Base-by-base conservation (phyloP, 2,113 vertebrate species). In the Cryptotis parvus region DNA sequence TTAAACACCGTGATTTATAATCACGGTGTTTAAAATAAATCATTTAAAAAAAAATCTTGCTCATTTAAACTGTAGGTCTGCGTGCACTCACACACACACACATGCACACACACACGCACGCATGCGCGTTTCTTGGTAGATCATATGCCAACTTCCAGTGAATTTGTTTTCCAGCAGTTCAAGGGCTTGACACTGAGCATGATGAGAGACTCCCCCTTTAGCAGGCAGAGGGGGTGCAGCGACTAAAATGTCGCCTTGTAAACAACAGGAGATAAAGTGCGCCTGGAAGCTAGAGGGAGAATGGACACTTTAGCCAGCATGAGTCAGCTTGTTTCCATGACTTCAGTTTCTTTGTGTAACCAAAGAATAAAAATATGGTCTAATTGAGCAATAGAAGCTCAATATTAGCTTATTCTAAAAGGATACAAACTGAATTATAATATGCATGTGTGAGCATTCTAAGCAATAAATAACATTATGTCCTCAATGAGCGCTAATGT, bases 281-380 rank as follows among this genome's bases (percentile, higher is more conserved):
- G 31, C 65, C 39, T n/a, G 37, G 52, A 70, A 41, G 1, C 35
- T 33, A 41, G 39, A 41, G 45, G 15, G 39, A 88, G 31, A 82
- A 3, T 66, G 14, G 52, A 83, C 76, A 29, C 33, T 69, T 85
- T 45, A 72, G 31, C 65, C 68, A 73, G 18, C 11, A 31, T 31
- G 4, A 74, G 41, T 61, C n/a, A 49, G 87, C 9, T 89, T 81
- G 65, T 29, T 75, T 16, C 43, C 82, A 4, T 61, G 43, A 90
- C 33, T 94, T 72, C 49, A 69, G 7, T 86, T 87, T 89, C 79
- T 81, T 73, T 70, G 12, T 84, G 35, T 89, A 80, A 81, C 29
- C 18, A 84, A 85, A 89, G 37, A 49, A 84, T 79, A 45, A 75
- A 91, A 93, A 68, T 49, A 39, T 39, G 18, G 4, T 74, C 76